phyloP scores from a whole-genome alignment of 2,113 vertebrate genomes.

The Galbula dea region DNA sequence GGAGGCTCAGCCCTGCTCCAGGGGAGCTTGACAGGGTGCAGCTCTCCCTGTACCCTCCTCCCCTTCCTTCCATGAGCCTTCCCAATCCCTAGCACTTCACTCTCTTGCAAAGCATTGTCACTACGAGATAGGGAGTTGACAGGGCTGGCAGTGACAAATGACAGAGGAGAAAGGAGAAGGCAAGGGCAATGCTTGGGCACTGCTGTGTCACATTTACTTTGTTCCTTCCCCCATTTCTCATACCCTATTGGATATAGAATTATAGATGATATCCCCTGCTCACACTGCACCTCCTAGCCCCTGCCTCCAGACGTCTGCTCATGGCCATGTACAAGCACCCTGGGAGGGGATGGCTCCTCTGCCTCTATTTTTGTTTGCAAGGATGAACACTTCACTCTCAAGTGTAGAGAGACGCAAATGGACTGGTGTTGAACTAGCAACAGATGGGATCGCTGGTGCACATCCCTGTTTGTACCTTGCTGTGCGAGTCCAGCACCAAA shows the following conservation, averaged over 20 bases:
- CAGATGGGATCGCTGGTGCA: neutral
- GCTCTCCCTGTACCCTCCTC: neutral
- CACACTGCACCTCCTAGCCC: rapidly evolving
- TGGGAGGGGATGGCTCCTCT: neutral
- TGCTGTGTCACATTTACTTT: rapidly evolving
- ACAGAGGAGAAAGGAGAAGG: neutral
- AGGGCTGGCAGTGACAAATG: neutral
- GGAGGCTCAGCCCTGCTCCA: neutral
- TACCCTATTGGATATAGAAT: rapidly evolving
- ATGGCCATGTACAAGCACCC: rapidly evolving
- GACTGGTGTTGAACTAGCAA: neutral
- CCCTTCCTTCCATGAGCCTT: neutral
- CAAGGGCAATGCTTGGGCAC: rapidly evolving
- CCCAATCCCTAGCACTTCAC: neutral
- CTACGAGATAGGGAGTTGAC: neutral
- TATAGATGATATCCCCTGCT: neutral
- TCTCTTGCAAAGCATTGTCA: neutral
- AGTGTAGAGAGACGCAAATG: neutral
- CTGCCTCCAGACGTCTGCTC: neutral
- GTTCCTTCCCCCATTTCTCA: rapidly evolving
- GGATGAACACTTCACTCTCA: neutral
- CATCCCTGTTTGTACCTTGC: neutral
- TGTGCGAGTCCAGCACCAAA: neutral
- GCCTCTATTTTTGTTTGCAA: rapidly evolving
- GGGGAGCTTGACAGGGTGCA: too few species aligned